phyloP scores from a whole-genome alignment of 2,888 invertebrate species.

The Zhuqinia jingwanae region DNA sequence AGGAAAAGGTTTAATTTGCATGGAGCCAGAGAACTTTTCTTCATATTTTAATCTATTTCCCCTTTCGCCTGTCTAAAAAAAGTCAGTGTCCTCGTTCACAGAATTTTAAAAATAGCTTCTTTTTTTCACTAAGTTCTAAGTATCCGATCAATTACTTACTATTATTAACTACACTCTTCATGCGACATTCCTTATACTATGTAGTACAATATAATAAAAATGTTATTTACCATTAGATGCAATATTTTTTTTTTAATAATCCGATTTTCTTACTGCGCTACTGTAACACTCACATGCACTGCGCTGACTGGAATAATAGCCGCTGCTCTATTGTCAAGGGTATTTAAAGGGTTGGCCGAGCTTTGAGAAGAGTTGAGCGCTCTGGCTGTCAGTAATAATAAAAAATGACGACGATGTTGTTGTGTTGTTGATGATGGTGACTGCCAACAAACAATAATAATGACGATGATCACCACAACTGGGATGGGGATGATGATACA shows the following conservation, averaged over 20 bases:
- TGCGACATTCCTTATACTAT: no score
- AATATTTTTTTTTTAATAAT: no score
- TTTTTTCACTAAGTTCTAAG: neutral
- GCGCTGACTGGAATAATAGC: constrained; percentile 44
- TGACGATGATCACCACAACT: constrained; percentile 27
- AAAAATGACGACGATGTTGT: neutral
- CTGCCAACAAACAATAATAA: constrained; percentile 17
- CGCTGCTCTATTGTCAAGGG: constrained; percentile 18
- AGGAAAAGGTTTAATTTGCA: neutral
- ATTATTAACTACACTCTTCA: no score
- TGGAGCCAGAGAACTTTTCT: no score
- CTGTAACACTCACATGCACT: neutral
- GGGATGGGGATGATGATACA: constrained; percentile 45
- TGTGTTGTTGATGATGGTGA: constrained; percentile 32
- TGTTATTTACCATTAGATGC: no score
- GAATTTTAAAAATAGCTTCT: neutral
- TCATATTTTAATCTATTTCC: no score
- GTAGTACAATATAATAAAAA: no score
- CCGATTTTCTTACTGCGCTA: no score
- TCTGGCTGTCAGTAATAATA: neutral
- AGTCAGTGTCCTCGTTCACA: neutral
- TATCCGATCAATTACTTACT: no score
- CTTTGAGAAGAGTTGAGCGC: neutral
- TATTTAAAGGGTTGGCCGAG: constrained; percentile 57
- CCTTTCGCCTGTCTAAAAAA: neutral